Evolutionary conservation across 2,888 invertebrate species (phyloP).

Genomic region (Acholoe squamosa): DNA sequence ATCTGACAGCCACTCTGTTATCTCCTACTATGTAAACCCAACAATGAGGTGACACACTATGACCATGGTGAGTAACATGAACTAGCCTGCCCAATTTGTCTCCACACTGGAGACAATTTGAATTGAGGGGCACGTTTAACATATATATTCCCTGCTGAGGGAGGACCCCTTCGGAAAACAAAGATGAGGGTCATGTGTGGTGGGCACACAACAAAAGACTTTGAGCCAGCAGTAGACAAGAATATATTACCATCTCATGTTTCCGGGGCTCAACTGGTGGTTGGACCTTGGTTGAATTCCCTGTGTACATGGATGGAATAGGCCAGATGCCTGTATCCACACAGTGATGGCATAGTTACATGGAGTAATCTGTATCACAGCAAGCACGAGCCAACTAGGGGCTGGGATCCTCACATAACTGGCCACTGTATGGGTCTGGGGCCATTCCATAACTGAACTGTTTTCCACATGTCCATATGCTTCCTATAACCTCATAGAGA

Average conservation of each 20-base stretch:
- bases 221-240: not conserved
- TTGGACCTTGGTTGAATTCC: not conserved
- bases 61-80: not conserved
- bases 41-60: too few species aligned
- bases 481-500: too few species aligned
- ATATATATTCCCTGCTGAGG: not conserved
- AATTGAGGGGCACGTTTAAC: not conserved
- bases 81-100: not conserved
- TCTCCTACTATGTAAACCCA: too few species aligned
- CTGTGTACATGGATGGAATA: not conserved
- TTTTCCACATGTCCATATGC: too few species aligned
- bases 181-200: not conserved
- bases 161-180: not conserved
- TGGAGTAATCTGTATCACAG: constrained; percentile 20
- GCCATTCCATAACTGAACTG: too few species aligned
- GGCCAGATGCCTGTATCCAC: constrained; percentile 14
- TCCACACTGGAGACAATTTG: not conserved
- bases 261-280: not conserved
- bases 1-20: too few species aligned
- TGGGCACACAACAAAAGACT: constrained; percentile 24
- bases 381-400: not conserved
- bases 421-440: too few species aligned
- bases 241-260: constrained; percentile 54
- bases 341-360: constrained; percentile 7
- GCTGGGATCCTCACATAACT: not conserved